These are phyloP conservation scores for Ostrea denselamellosa DNA, from an alignment of 1,140 invertebrate genomes.

Conservation along the genomic window DNA sequence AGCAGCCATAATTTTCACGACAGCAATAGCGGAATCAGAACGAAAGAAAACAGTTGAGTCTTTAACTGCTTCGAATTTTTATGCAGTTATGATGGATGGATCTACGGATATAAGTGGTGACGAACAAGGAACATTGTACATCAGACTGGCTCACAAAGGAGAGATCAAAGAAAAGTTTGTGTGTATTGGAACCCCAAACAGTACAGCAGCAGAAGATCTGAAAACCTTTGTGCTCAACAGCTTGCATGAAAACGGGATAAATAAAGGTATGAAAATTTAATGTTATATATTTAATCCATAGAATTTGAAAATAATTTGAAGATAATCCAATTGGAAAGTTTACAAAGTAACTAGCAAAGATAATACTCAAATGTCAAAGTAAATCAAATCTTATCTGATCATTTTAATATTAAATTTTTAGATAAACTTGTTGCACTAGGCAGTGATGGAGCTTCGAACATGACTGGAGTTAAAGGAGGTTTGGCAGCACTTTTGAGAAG, in stretches of 20 bases:
- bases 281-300: background rate
- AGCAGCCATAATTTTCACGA: slow-evolving; percentile 1
- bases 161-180: slow-evolving; percentile 46
- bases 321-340: background rate
- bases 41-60: background rate
- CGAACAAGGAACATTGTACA: slow-evolving; percentile 53
- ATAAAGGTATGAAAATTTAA: background rate
- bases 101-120: slow-evolving; percentile 53
- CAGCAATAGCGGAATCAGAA: slow-evolving; percentile 27
- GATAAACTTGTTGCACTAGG: slow-evolving; percentile 46
- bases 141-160: slow-evolving; percentile 37
- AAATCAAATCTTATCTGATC: background rate
- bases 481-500: slow-evolving; percentile 5
- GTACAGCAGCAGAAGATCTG: slow-evolving; percentile 44
- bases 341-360: background rate
- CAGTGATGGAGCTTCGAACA: slow-evolving; percentile 49
- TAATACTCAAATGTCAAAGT: background rate
- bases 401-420: slow-evolving; percentile 28
- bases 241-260: slow-evolving; percentile 16
- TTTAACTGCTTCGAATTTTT: background rate
- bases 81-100: slow-evolving; percentile 57
- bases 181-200: slow-evolving; percentile 46
- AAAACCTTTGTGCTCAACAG: slow-evolving; percentile 36
- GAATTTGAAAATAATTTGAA: slow-evolving; percentile 7
- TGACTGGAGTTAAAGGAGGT: slow-evolving; percentile 42